phyloP scores from a whole-genome alignment of 2,113 vertebrate species.

The Tor tambroides region DNA sequence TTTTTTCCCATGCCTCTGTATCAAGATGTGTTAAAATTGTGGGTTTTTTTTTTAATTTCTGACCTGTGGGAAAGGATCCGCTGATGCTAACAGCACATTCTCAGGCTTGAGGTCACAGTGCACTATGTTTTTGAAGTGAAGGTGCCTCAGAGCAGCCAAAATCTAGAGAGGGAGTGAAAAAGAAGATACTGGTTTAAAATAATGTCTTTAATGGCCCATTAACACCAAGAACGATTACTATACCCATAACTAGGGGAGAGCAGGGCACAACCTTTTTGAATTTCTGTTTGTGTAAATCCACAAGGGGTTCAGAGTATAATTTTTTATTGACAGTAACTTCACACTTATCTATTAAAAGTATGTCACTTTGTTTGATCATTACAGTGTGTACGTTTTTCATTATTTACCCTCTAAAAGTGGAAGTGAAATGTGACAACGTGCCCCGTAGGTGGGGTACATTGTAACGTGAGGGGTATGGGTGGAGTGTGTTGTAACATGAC shows the following conservation, averaged over 20 bases:
- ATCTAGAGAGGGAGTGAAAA: conserved; percentile 75
- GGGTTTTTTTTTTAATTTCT: neutral
- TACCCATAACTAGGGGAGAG: neutral
- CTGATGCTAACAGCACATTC: conserved; percentile 88
- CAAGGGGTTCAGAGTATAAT: too few relatives aligned
- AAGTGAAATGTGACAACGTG: too few relatives aligned
- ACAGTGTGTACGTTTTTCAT: too few relatives aligned
- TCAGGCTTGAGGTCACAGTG: conserved; percentile 93
- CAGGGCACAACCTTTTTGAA: too few relatives aligned
- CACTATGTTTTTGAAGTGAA: conserved; percentile 93
- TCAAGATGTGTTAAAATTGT: neutral
- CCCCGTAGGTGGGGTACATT: too few relatives aligned
- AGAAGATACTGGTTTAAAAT: neutral
- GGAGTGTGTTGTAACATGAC: too few relatives aligned
- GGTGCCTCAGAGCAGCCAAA: conserved; percentile 84
- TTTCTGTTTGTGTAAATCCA: too few relatives aligned
- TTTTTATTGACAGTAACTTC: too few relatives aligned
- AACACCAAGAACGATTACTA: neutral
- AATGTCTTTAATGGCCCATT: neutral
- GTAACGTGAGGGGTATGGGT: too few relatives aligned
- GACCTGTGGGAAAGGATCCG: conserved; percentile 87
- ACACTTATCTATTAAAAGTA: too few relatives aligned
- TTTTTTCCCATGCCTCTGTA: neutral
- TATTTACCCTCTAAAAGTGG: too few relatives aligned
- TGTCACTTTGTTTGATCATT: too few relatives aligned